Evolutionary conservation across 2,888 invertebrate species (phyloP), one percentile per base, ranked within the genome.

Genomic region (Sturmia bella): DNA sequence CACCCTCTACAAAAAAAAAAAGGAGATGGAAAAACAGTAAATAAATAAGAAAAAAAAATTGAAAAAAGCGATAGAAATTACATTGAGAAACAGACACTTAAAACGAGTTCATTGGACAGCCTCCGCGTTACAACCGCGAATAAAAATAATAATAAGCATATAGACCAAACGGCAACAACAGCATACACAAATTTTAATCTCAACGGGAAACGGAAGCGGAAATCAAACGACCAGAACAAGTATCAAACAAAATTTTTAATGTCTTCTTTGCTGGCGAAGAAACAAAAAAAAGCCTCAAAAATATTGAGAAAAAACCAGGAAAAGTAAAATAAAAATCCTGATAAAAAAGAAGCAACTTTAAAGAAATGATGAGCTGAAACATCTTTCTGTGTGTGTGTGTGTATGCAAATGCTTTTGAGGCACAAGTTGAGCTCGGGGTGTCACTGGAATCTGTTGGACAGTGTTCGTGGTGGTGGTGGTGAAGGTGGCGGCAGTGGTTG

Each of bases 161-260:
- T 84, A 86, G 85, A 87, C 86, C 85, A 86, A 86, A 85, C 84
- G 85, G 84, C 84, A 61, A 59, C 24, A 84, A 86, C 24, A 54
- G 48, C 43, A 64, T 19, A 41, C 87, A 85, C 86, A 86, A 86
- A 86, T 86, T 88, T 89, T 88, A 88, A 88, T 88, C 88, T 89
- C 88, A 89, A 88, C 86, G 89, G 88, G 88, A 88, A 88, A 88
- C 88, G 89, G 88, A 88, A 88, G 84, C 88, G 89, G 89, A 89
- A 88, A 88, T 89, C 89, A 88, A 88, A 89, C 89, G 89, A 89
- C 89, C 89, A 88, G 89, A 84, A 84, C 83, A 84, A 80, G 83
- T 83, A 85, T 84, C 84, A 86, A 84, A 85, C 85, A 84, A 86
- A 86, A 85, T 86, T 86, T 85, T 87, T 86, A 85, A 84, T 86